Evolutionary conservation across 2,113 vertebrate genomes (phyloP), one percentile per base, ranked within the genome.

Genomic region (Porphyrio hochstetteri): DNA sequence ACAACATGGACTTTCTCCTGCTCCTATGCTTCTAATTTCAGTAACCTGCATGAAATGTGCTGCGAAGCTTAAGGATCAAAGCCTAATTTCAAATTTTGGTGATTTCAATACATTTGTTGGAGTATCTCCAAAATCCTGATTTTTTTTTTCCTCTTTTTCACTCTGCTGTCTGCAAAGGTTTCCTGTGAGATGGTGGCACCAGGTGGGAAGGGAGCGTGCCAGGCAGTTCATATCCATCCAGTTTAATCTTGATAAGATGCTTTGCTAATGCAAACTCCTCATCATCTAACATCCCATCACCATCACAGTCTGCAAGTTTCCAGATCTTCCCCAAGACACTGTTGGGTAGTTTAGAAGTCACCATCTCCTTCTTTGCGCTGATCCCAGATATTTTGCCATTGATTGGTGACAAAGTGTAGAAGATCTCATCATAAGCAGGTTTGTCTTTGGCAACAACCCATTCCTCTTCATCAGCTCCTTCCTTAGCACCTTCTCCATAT

Each of bases 311-410:
- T 4, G 99, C 98, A 95, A 99, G 98, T 96, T 99, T 99, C 99
- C 99, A 99, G 98, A 99, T 99, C 98, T 99, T 99, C 56, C 99
- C 99, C 68, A 99, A 97, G 64, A 99, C 99, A 0, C 98, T 99
- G 92, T 99, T 99, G 95, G 99, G 99, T 91, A 99, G 98, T 90
- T 98, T 99, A 56, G 99, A 99, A 97, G 98, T 99, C 97, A 99
- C 98, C 99, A 99, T 99, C 97, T 99, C 99, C 93, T 98, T 99
- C 98, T 99, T 99, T 91, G 99, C 99, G 5, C 98, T 99, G 97
- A 98, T 98, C 1, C 99, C 99, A 1, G 98, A 98, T 97, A 99
- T 98, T 98, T 99, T 99, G 65, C 99, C 99, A 5, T 99, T 99
- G 97, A 99, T 50, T 15, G 99, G 99, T 46, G 99, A 99, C 61